Evolutionary conservation across 2,888 invertebrate genomes (phyloP), one percentile per base, ranked within the genome.

Genomic region (Blastobasis adustella): DNA sequence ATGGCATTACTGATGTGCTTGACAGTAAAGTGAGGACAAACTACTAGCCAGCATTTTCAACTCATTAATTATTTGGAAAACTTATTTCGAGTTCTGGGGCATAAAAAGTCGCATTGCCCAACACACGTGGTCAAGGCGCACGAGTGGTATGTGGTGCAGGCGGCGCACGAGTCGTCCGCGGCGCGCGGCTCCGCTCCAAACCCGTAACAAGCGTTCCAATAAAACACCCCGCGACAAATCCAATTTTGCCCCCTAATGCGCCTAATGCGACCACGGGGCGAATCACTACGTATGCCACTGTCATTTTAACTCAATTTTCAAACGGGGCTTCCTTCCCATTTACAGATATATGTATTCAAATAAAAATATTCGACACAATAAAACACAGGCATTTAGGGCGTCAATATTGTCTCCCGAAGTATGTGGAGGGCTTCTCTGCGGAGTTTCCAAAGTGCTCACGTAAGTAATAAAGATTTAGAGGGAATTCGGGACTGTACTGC

Each of bases 221-320:
- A 87, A 79, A 79, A 76, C 80, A 75, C 81, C 84, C 86, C 71
- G 69, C 71, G 66, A 68, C 78, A 85, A 87, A 88, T 88, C 87
- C 84, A 87, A 87, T 88, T 88, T 82, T 74, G 69, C 67, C 79
- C 86, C 86, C 84, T 87, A 87, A 86, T 82, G 75, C 83, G 74
- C 67, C 79, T 86, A 87, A 85, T 82, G 78, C 85, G 79, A 83
- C 87, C 85, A 77, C 87, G 78, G 77, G 80, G 81, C 82, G 85
- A 86, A 87, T 85, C 87, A 83, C 83, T 84, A 84, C 85, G 79
- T 79, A 82, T 75, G 82, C 84, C 86, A 76, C 86, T 87, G 87
- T 86, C 85, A 84, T 87, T 88, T 87, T 88, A 87, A 88, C 88
- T 87, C 87, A 82, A 88, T 88, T 88, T 86, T 79, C 73, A 78